A percentile compares a stretch with the other conserved stretches of the same genome.
These are phyloP conservation scores for Cuniculus paca DNA, from an alignment of 2,797 vertebrate species.

Conservation along the genomic window DNA sequence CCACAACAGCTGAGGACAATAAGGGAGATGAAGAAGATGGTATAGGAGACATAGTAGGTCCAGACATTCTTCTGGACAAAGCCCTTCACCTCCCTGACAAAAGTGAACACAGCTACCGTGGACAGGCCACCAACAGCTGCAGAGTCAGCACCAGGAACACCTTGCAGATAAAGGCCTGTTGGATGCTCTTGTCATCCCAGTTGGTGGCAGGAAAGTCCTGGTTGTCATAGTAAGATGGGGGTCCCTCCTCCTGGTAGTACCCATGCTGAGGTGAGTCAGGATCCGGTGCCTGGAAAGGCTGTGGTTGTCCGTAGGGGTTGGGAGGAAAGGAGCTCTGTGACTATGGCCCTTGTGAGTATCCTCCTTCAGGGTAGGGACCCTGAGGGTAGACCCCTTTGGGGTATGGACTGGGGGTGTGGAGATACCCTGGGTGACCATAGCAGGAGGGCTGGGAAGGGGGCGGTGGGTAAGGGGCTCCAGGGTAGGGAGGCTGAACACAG, in stretches of 20 bases:
- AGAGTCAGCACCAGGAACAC: constrained; percentile 96
- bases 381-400: constrained; percentile 78
- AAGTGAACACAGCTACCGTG: constrained; percentile 96
- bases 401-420: constrained; percentile 73
- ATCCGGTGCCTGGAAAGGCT: constrained; percentile 73
- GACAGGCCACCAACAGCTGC: constrained; percentile 94
- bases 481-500: constrained; percentile 87
- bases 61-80: constrained; percentile 93
- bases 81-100: constrained; percentile 91
- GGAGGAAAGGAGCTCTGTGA: constrained; percentile 89
- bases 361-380: constrained; percentile 78
- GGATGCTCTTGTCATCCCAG: constrained; percentile 94
- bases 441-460: constrained; percentile 76
- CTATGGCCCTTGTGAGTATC: constrained; percentile 90
- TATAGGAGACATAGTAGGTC: constrained; percentile 96
- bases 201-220: constrained; percentile 93
- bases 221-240: constrained; percentile 96
- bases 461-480: constrained; percentile 80
- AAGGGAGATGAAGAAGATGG: constrained; percentile 93
- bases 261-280: constrained; percentile 88
- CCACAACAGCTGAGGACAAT: constrained; percentile 97
- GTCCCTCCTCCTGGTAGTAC: constrained; percentile 94
- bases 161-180: constrained; percentile 97
- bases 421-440: constrained; percentile 84
- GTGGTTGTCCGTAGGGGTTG: constrained; percentile 91